phyloP scores from a whole-genome alignment of 2,888 invertebrate genomes.

The Phorcus lineatus region DNA sequence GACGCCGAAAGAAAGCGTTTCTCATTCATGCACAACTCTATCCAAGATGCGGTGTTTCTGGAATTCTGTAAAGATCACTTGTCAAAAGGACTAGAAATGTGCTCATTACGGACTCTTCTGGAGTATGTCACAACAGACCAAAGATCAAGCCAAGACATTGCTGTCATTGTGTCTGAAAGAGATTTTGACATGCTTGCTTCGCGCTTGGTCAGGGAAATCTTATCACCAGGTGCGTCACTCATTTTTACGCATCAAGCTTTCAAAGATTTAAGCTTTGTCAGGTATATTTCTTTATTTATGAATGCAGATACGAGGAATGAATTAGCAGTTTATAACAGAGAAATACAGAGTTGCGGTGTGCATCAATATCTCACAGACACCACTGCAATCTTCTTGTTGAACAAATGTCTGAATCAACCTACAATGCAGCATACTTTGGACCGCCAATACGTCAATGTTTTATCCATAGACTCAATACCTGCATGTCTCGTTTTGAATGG shows the following conservation, averaged over 20 bases:
- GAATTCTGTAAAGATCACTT: background rate
- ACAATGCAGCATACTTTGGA: background rate
- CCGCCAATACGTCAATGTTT: no score
- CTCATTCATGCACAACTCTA: background rate
- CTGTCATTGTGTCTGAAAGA: background rate
- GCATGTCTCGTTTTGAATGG: no score
- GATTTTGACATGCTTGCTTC: background rate
- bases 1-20: background rate
- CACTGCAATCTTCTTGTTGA: no score
- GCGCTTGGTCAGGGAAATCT: background rate
- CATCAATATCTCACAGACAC: no score
- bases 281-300: background rate
- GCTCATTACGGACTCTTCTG: background rate
- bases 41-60: background rate
- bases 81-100: background rate
- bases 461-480: no score
- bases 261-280: background rate
- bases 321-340: background rate
- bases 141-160: background rate
- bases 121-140: background rate
- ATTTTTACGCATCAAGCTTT: background rate
- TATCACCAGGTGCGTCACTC: background rate
- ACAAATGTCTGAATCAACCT: background rate
- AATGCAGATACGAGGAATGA: background rate
- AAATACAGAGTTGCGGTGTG: no score